Percentiles rank a stretch among this genome's conserved stretches.
These are phyloP conservation scores for Beris chalybata DNA, from an alignment of 2,888 invertebrate genomes.

Conservation along the genomic window DNA sequence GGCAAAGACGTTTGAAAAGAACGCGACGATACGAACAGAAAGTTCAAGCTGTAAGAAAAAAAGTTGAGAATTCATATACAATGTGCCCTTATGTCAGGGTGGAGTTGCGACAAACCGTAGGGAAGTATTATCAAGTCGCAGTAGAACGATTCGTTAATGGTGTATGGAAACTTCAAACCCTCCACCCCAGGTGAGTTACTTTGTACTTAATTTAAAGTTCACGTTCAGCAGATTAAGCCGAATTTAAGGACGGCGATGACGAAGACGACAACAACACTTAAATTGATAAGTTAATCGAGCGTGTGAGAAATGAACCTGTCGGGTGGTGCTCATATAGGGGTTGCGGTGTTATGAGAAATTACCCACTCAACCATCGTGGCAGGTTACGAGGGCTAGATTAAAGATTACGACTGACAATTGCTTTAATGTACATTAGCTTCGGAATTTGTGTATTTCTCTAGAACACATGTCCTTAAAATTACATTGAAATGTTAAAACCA, in stretches of 20 bases:
- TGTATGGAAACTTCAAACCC: slow-evolving; percentile 24
- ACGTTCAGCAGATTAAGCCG: too few species aligned
- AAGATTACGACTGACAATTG: too few species aligned
- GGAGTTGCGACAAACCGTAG: background rate
- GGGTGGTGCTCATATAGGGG: too few species aligned
- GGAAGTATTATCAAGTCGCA: slow-evolving; percentile 13
- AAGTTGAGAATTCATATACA: slow-evolving; percentile 1
- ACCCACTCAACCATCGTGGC: too few species aligned
- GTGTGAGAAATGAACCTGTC: slow-evolving; percentile 21
- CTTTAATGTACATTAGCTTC: too few species aligned
- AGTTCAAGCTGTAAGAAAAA: slow-evolving; percentile 4
- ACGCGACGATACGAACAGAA: slow-evolving; percentile 3
- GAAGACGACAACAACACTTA: slow-evolving; percentile 12
- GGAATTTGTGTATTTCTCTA: too few species aligned
- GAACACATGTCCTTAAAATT: too few species aligned
- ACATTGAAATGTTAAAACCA: too few species aligned
- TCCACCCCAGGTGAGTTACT: slow-evolving; percentile 25
- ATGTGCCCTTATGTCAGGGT: background rate
- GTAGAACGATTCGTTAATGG: slow-evolving; percentile 27
- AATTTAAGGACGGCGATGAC: background rate
- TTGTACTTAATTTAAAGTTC: slow-evolving; percentile 20
- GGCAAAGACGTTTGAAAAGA: background rate
- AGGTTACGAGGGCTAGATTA: too few species aligned
- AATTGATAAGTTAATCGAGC: slow-evolving; percentile 32
- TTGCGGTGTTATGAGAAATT: too few species aligned